Evolutionary conservation across 92 coral and sea anemone species (phyloP), one percentile per base, ranked within the genome.

Genomic region (Paramuricea clavata): DNA sequence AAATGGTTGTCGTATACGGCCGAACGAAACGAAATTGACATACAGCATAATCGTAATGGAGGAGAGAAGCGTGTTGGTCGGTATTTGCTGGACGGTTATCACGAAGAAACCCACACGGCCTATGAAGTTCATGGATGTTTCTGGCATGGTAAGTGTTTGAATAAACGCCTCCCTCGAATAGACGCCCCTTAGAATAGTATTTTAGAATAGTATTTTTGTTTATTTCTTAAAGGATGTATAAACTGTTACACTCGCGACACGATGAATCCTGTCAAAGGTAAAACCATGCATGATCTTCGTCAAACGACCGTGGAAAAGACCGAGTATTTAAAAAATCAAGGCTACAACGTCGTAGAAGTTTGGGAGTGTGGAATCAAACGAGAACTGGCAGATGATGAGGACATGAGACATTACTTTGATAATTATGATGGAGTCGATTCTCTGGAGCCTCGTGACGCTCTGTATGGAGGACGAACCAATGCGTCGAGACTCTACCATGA

Each of bases 311-410:
- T 73, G 39, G 44, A 71, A 19, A 60, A 86, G 23, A 59, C n/a
- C 3, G 30, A 26, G 76, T 54, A 32, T 72, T 54, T 89, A 7
- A 31, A 25, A 23, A 71, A 41, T 12, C 65, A 56, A 76, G 89
- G 92, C 4, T 80, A 67, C 39, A 50, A 30, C n/a, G 87, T 90
- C 22, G 44, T 62, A 1, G 84, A 85, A 61, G 81, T 74, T 31
- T 90, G 93, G 90, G 88, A 86, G 81, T 86, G 90, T 52, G 64
- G 73, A 12, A 69, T 86, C 16, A 32, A 68, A 15, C 39, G 30
- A 3, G 61, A 65, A 17, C 19, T 79, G 35, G 28, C 28, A 27
- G 15, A 26, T 8, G 74, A 78, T 47, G 33, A 44, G 0, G 88
- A 74, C 19, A 82, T 82, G 85, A 44, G 13, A 50, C 69, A 42